Conservation (phyloP, 2,888 invertebrate genomes). For the Drosophila borborema region DNA sequence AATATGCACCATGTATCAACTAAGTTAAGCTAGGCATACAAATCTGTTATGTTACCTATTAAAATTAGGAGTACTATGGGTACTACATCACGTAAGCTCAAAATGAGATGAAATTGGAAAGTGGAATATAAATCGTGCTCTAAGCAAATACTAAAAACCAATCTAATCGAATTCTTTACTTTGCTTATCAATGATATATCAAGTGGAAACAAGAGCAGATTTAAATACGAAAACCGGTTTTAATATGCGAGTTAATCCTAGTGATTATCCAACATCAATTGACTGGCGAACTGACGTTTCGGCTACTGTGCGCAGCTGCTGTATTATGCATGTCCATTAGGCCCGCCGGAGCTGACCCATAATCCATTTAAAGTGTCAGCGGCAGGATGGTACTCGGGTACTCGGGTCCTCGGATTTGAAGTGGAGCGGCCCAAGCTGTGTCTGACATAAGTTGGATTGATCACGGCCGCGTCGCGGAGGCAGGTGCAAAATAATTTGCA, state of each 20-base stretch:
- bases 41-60: background rate
- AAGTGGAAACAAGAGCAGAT: background rate
- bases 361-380: constrained; percentile 62
- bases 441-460: constrained; percentile 76
- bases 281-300: constrained; percentile 3
- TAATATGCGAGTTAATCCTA: background rate
- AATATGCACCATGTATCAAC: too few relatives aligned
- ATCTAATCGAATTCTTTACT: background rate
- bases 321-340: constrained; percentile 14
- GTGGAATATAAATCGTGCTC: background rate
- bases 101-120: background rate
- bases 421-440: constrained; percentile 20
- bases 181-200: background rate
- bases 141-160: background rate
- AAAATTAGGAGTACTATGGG: background rate
- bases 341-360: constrained; percentile 32
- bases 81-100: background rate
- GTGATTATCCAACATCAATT: constrained; percentile 17
- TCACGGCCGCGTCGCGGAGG: constrained; percentile 44
- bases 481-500: constrained; percentile 72
- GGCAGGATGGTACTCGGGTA: constrained; percentile 6
- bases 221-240: background rate
- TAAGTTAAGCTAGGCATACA: background rate
- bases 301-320: constrained; percentile 13
- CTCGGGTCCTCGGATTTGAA: constrained; percentile 11